Evolutionary conservation across 2,888 invertebrate species (phyloP).

Genomic region (Callinectes sapidus): DNA sequence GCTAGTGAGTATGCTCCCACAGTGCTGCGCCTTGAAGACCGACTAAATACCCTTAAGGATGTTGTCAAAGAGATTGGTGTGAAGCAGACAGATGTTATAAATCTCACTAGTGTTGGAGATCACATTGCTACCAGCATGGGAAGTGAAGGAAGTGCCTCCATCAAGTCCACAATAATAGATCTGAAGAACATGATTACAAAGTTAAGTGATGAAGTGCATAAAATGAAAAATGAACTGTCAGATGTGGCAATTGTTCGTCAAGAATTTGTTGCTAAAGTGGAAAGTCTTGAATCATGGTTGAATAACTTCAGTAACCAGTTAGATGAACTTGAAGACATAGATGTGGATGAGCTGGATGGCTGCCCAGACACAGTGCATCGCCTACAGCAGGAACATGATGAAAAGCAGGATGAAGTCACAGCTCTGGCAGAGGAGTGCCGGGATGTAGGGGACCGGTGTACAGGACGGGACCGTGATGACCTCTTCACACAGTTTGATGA

Average conservation of each 20-base stretch:
- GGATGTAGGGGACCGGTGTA: constrained; percentile 72
- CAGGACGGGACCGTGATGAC: constrained; percentile 70
- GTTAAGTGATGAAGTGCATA: constrained; percentile 85
- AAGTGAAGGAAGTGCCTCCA: constrained; percentile 84
- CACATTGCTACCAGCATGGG: constrained; percentile 86
- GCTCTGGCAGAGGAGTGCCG: constrained; percentile 71
- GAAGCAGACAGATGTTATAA: constrained; percentile 88
- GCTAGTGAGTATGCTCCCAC: constrained; percentile 73
- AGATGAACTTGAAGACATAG: constrained; percentile 87
- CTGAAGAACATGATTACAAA: constrained; percentile 85
- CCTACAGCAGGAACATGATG: constrained; percentile 88
- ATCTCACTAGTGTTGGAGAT: constrained; percentile 87
- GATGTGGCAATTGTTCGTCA: constrained; percentile 84
- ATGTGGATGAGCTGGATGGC: constrained; percentile 87
- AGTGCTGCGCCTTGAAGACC: constrained; percentile 73
- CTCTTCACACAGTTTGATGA: constrained; percentile 71
- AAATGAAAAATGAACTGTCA: constrained; percentile 86
- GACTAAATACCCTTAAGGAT: constrained; percentile 74
- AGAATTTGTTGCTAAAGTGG: constrained; percentile 87
- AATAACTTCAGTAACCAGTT: constrained; percentile 84
- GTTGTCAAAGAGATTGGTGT: constrained; percentile 88
- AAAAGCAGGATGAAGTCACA: constrained; percentile 85
- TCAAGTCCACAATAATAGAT: constrained; percentile 85
- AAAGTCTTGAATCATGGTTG: constrained; percentile 88
- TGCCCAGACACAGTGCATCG: constrained; percentile 87